Percentiles rank a stretch among this genome's conserved stretches.
Conservation (phyloP, 2,797 vertebrate species). For the Numenius phaeopus region DNA sequence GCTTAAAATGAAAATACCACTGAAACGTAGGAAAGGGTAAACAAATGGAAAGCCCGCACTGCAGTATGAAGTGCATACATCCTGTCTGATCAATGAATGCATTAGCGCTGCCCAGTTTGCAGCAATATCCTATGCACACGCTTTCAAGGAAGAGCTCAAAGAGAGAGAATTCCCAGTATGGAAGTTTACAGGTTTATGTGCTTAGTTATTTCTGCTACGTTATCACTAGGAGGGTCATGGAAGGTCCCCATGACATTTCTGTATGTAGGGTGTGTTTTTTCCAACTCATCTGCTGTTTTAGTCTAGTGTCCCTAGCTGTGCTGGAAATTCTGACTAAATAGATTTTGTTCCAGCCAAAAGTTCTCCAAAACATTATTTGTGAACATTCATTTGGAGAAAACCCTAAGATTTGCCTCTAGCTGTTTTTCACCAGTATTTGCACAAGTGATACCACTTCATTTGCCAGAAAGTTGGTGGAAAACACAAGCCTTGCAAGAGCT, state of each 20-base stretch:
- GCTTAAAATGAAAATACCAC: slow-evolving; percentile 66
- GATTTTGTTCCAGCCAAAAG: slow-evolving; percentile 1
- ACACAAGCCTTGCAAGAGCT: neutral
- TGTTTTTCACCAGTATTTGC: neutral
- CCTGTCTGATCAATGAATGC: slow-evolving; percentile 33
- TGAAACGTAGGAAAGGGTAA: slow-evolving; percentile 56
- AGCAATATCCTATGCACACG: neutral
- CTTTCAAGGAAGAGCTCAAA: slow-evolving; percentile 6
- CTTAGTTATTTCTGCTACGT: neutral
- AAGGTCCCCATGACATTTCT: neutral
- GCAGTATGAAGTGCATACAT: slow-evolving; percentile 18
- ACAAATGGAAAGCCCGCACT: slow-evolving; percentile 58
- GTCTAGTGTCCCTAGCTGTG: neutral
- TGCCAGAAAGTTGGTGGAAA: slow-evolving; percentile 12
- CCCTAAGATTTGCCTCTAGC: neutral
- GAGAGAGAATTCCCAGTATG: neutral
- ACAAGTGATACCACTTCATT: neutral
- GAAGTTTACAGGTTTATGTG: neutral
- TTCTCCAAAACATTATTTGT: neutral
- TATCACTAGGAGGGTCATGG: neutral
- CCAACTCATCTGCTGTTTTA: neutral
- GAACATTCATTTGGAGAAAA: slow-evolving; percentile 52
- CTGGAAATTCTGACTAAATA: slow-evolving; percentile 57
- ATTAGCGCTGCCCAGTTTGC: neutral
- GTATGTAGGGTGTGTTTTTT: neutral